phyloP scores from a whole-genome alignment of 2,797 vertebrate species.

The Rhinichthys osculus region DNA sequence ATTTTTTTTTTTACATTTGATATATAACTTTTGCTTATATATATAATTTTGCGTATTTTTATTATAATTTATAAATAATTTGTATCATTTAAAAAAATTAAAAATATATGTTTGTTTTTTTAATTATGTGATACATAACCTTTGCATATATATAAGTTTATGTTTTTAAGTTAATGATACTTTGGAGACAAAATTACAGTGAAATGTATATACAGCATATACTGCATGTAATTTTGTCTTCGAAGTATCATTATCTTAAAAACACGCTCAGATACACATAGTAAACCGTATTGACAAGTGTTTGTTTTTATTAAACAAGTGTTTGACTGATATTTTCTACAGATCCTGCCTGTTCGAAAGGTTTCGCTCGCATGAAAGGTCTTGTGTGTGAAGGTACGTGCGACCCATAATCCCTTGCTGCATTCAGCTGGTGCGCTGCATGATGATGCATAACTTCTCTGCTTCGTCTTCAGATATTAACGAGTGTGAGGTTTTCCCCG shows the following conservation, averaged over 20 bases:
- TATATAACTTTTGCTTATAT: background rate
- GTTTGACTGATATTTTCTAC: conserved; percentile 9
- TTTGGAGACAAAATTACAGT: too few relatives aligned
- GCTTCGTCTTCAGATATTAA: conserved; percentile 85
- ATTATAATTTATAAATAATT: background rate
- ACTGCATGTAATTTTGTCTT: too few relatives aligned
- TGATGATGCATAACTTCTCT: background rate
- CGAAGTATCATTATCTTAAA: background rate
- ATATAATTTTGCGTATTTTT: background rate
- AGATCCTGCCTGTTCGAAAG: conserved; percentile 92
- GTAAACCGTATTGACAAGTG: background rate
- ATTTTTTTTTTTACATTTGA: too few relatives aligned
- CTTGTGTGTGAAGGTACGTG: conserved; percentile 91
- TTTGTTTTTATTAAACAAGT: background rate
- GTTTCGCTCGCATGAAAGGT: conserved; percentile 94
- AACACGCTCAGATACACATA: background rate
- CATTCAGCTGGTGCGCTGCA: background rate
- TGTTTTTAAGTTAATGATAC: too few relatives aligned
- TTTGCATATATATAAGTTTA: too few relatives aligned
- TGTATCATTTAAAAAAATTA: too few relatives aligned
- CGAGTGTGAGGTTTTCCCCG: conserved; percentile 96
- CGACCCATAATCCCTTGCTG: conserved; percentile 37
- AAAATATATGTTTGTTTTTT: too few relatives aligned
- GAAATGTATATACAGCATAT: too few relatives aligned
- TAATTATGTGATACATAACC: too few relatives aligned